phyloP scores from a whole-genome alignment of 2,113 vertebrate genomes.

The Mugil cephalus region DNA sequence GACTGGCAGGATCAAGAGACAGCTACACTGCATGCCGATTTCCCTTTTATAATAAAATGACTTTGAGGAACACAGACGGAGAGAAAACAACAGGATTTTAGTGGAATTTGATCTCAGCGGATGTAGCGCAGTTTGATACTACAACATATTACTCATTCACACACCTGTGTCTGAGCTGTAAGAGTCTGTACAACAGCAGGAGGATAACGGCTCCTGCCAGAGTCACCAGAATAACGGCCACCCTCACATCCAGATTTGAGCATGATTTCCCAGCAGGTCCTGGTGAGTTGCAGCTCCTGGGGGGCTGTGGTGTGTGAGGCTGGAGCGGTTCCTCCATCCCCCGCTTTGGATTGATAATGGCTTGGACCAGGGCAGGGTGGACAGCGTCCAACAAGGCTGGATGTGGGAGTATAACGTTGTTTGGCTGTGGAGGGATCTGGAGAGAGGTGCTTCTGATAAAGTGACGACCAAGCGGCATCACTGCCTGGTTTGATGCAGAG shows the following conservation, averaged over 20 bases:
- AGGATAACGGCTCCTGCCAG: conserved; percentile 78
- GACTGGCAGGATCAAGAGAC: neutral
- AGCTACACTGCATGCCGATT: neutral
- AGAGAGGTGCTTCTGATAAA: conserved; percentile 41
- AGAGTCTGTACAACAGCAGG: conserved; percentile 76
- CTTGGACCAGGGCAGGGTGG: conserved; percentile 14
- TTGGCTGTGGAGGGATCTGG: conserved; percentile 43
- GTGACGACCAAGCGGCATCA: conserved; percentile 52
- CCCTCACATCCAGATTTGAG: conserved; percentile 67
- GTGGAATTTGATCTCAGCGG: neutral
- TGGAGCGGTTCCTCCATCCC: conserved; percentile 44
- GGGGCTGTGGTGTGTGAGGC: conserved; percentile 41
- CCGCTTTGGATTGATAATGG: conserved; percentile 37
- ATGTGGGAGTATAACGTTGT: neutral
- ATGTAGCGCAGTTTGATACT: neutral
- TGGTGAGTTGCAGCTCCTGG: conserved; percentile 53
- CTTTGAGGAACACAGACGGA: neutral
- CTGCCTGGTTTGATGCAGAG: conserved; percentile 18
- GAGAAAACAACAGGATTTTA: neutral
- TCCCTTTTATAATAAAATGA: neutral
- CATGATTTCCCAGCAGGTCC: conserved; percentile 51
- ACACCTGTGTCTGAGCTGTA: conserved; percentile 79
- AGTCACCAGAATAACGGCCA: conserved; percentile 71
- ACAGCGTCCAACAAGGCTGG: conserved; percentile 13
- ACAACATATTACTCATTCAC: neutral